Conservation (phyloP, 1,140 invertebrate species). For the Calycopis cecrops region DNA sequence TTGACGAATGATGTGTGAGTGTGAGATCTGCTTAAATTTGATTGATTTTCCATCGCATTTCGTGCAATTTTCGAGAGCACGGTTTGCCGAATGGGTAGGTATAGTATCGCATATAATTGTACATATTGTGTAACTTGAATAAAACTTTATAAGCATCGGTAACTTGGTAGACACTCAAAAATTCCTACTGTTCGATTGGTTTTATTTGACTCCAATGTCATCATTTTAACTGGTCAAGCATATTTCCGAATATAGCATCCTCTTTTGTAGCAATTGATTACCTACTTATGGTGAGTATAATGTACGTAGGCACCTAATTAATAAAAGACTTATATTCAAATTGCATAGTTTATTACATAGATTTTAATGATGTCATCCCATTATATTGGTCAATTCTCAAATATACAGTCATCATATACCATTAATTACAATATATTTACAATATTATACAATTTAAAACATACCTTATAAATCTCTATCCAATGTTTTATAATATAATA, state of each 20-base stretch:
- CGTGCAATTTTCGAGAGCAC: no score
- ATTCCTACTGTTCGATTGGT: not conserved
- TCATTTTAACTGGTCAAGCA: not conserved
- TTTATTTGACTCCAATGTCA: not conserved
- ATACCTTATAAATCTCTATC: not conserved
- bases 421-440: constrained; percentile 7
- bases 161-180: not conserved
- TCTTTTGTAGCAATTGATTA: not conserved
- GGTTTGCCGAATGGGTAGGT: no score
- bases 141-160: no score
- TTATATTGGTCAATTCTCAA: constrained; percentile 7
- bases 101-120: no score
- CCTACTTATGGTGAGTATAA: not conserved
- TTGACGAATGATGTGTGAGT: no score
- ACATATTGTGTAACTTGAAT: no score
- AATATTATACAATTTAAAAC: constrained; percentile 1
- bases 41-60: no score
- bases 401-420: not conserved
- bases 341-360: constrained; percentile 3
- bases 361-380: not conserved
- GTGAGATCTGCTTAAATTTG: no score
- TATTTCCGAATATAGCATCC: not conserved
- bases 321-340: not conserved
- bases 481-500: not conserved
- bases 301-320: not conserved